Evolutionary conservation across 2,113 vertebrate species (phyloP), one percentile per base, ranked within the genome.

Genomic region (Ailuropoda melanoleuca): DNA sequence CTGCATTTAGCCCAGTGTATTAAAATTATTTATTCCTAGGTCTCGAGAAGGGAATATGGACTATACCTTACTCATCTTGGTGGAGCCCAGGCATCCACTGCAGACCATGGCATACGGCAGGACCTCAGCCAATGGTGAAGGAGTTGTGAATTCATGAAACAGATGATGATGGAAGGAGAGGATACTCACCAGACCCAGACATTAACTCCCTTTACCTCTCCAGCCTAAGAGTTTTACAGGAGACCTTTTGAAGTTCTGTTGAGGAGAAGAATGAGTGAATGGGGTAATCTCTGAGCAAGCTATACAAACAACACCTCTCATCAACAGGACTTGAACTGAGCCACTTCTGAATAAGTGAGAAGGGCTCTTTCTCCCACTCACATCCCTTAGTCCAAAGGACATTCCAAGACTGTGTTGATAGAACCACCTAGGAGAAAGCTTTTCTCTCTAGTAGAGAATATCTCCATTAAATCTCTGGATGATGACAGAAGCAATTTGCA

Each of bases 101-200:
- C 31, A 94, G 72, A 93, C 70, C 12, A 17, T 23, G 68, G 60
- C n/a, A 66, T 23, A 66, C 14, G 64, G 1, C 10, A 77, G 23
- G 34, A 34, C 11, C 39, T 86, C 53, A 55, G 55, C n/a, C 74
- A 84, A 46, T 15, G n/a, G 26, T 60, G 34, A 88, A 29, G 56
- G 31, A 97, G 88, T 77, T 31, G 74, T 92, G 39, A 48, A 89
- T 64, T 96, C 78, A 85, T 39, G 23, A 82, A 72, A 74, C 83
- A 87, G 29, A 17, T 21, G 23, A 80, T 74, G 50, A 43, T 17
- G 4, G 37, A 82, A 66, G 53, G 7, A 89, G 12, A 85, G 21
- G 39, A 96, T 11, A 50, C 55, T 78, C 68, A 90, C 43, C n/a
- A 81, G 8, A 37, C 31, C 77, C 37, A 90, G 85, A 72, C 12